phyloP scores from a whole-genome alignment of 2,113 vertebrate genomes.

The Pollimyrus isidori region DNA sequence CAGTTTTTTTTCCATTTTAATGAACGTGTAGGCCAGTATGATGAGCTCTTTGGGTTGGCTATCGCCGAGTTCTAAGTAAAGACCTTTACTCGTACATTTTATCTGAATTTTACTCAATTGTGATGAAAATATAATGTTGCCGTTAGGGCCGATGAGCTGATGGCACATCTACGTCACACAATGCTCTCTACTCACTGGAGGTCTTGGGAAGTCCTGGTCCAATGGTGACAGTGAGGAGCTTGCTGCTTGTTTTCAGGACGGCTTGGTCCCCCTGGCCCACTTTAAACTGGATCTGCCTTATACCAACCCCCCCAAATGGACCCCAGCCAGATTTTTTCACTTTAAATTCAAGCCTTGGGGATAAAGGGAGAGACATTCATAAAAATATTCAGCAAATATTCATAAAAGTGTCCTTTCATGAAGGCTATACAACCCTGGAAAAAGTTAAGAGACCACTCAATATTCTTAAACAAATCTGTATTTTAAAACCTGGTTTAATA shows the following conservation, averaged over 20 bases:
- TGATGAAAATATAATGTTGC: not conserved
- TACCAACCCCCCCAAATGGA: constrained; percentile 60
- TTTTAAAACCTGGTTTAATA: not conserved
- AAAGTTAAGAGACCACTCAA: not conserved
- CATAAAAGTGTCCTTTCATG: not conserved
- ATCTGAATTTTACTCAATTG: not conserved
- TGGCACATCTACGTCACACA: not conserved
- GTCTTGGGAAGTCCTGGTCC: constrained; percentile 67
- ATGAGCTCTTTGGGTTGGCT: not conserved
- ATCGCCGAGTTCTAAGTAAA: not conserved
- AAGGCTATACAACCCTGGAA: not conserved
- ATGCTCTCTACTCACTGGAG: constrained; percentile 55
- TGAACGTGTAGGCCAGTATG: not conserved
- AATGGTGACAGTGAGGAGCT: constrained; percentile 58
- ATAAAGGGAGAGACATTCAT: not conserved
- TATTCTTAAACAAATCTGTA: no score
- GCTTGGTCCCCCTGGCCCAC: constrained; percentile 53
- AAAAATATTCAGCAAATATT: not conserved
- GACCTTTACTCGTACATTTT: not conserved
- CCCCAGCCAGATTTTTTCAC: constrained; percentile 75
- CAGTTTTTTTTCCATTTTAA: not conserved
- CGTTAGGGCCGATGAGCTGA: not conserved
- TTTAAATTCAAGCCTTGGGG: constrained; percentile 69
- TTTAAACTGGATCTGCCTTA: constrained; percentile 72
- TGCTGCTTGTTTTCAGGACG: constrained; percentile 56